phyloP scores from a whole-genome alignment of 2,888 invertebrate species.

The Temnothorax unifasciatus region DNA sequence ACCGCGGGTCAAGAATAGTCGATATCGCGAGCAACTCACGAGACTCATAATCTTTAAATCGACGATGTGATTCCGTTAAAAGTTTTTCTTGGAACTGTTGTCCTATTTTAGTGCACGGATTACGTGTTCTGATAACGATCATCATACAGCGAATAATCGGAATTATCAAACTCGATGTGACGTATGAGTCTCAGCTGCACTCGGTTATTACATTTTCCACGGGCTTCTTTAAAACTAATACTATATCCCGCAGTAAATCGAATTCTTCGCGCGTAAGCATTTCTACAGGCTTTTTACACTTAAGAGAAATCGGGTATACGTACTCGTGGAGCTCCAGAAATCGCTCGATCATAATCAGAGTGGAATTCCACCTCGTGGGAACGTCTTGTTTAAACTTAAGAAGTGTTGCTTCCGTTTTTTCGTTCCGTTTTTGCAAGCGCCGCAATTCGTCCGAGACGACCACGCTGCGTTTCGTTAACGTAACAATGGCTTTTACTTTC shows the following conservation, averaged over 20 bases:
- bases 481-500: slow-evolving; percentile 10
- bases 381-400: slow-evolving; percentile 59
- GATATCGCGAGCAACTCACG: slow-evolving; percentile 57
- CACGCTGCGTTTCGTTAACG: slow-evolving; percentile 3
- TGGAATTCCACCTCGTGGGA: slow-evolving; percentile 62
- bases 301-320: slow-evolving; percentile 62
- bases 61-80: slow-evolving; percentile 37
- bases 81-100: slow-evolving; percentile 59
- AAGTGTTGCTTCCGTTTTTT: slow-evolving; percentile 49
- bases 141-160: slow-evolving; percentile 59
- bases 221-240: slow-evolving; percentile 61
- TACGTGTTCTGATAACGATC: slow-evolving; percentile 27
- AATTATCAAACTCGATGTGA: slow-evolving; percentile 70
- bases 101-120: slow-evolving; percentile 28
- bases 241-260: slow-evolving; percentile 58
- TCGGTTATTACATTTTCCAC: slow-evolving; percentile 66
- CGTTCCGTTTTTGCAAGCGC: slow-evolving; percentile 46
- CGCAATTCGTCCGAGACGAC: not conserved
- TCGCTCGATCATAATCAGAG: slow-evolving; percentile 58
- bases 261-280: slow-evolving; percentile 66
- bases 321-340: slow-evolving; percentile 54
- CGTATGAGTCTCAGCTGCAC: slow-evolving; percentile 67
- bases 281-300: slow-evolving; percentile 62
- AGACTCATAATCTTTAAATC: slow-evolving; percentile 63
- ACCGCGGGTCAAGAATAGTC: slow-evolving; percentile 67